Evolutionary conservation across 2,888 invertebrate genomes (phyloP).

Genomic region (Plebejus melissa): DNA sequence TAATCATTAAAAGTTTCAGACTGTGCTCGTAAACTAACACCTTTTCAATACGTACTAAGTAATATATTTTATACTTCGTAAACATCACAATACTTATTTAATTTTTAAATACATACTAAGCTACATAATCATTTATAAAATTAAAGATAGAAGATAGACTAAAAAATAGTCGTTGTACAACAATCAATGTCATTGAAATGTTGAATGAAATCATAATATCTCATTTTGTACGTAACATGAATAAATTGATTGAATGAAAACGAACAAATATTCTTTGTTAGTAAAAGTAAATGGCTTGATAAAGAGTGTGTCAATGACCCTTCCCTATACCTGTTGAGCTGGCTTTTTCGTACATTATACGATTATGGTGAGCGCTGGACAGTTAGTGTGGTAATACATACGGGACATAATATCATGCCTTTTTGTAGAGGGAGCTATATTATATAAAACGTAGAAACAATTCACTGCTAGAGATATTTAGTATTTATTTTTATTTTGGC

Average conservation of each 20-base stretch:
- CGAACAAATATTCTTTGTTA: neutral
- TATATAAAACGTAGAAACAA: neutral
- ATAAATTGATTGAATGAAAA: neutral
- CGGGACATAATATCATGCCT: neutral
- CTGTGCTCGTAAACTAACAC: too few species aligned
- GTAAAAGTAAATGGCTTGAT: neutral
- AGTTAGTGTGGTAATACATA: neutral
- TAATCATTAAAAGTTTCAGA: too few species aligned
- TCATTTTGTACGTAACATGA: neutral
- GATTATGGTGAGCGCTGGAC: slow-evolving; percentile 25
- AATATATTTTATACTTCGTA: too few species aligned
- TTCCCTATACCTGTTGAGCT: slow-evolving; percentile 36
- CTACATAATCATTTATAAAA: neutral
- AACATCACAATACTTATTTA: neutral
- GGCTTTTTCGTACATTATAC: slow-evolving; percentile 34
- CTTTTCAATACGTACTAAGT: too few species aligned
- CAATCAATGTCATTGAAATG: neutral
- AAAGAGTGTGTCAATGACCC: slow-evolving; percentile 49
- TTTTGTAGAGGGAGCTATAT: too few species aligned
- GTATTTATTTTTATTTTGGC: too few species aligned
- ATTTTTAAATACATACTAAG: neutral
- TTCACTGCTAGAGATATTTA: neutral
- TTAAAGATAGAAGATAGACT: neutral
- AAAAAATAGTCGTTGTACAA: neutral
- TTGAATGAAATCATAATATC: neutral